Base-by-base conservation (phyloP, 2,797 vertebrate species). In the Sebastes hopkinsi region DNA sequence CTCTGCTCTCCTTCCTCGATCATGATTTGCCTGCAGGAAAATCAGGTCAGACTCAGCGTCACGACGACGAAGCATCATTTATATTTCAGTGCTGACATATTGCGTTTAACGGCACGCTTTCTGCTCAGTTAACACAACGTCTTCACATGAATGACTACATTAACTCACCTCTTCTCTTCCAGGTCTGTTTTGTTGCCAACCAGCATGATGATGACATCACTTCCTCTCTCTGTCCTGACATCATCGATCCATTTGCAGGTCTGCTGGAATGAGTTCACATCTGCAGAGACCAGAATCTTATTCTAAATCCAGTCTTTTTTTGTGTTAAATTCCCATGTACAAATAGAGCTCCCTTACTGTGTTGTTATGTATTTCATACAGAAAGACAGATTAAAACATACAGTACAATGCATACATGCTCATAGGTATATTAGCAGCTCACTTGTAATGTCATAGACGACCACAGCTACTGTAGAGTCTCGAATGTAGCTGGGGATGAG, bases 241-340 rank as follows among this genome's bases (percentile, higher is more conserved):
- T 98, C 97, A 27, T 98, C 97, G 18, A 98, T 98, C 97, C 97
- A 98, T 93, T 98, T 98, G 77, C 97, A 97, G 81, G 97, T 98
- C 95, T 98, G 97, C 88, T 97, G 97, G 91, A 98, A 98, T 46
- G 97, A 98, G 93, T 97, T 98, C 85, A 98, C 95, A 82, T 98
- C 97, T 98, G 94, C 71, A 81, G 85, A 88, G 80, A 75, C 23
- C 9, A 87, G 56, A 84, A 6, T n/a, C 38, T 68, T n/a, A 10
- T 30, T 62, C 77, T 69, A 62, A 12, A 77, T 72, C 2, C 5
- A 10, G 25, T 38, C 12, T 65, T 32, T 79, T 79, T 68, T 16
- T 36, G 36, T 4, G 1, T 70, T 60, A 69, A 46, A 54, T 29
- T 60, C 38, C 4, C 52, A 23, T 8, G 2, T 2, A 32, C 16